Conservation (phyloP, 2,113 vertebrate species). For the Pseudolaguvia tuberculata region DNA sequence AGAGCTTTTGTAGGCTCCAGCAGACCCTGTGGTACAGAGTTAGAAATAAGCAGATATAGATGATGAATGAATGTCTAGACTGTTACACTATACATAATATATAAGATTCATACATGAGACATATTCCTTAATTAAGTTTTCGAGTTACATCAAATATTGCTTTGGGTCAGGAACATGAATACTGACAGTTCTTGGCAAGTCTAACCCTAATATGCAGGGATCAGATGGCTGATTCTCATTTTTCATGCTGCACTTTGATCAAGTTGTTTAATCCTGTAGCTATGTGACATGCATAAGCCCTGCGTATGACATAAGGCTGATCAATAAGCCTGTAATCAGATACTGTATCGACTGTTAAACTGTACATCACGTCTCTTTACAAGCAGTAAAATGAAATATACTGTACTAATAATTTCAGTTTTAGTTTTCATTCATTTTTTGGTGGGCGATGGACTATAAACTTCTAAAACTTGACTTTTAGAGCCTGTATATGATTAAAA, state of each 20-base stretch:
- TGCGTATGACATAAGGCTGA: background rate
- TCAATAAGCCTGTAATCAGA: background rate
- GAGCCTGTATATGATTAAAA: constrained; percentile 12
- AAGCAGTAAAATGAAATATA: background rate
- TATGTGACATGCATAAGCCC: background rate
- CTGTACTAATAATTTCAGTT: background rate
- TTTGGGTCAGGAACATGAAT: background rate
- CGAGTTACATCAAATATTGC: background rate
- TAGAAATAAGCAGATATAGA: too few species aligned
- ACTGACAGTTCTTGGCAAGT: background rate
- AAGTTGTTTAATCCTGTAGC: background rate
- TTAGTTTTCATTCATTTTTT: background rate
- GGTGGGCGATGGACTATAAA: background rate
- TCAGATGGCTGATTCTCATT: background rate
- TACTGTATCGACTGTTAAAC: background rate
- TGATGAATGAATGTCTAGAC: background rate
- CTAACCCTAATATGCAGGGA: background rate
- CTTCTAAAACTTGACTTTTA: background rate
- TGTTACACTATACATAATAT: background rate
- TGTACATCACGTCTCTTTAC: background rate
- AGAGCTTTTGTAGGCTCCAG: too few species aligned
- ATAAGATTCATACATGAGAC: background rate
- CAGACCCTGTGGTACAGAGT: too few species aligned
- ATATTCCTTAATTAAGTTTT: background rate
- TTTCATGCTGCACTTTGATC: background rate